These are phyloP conservation scores for Darevskia nairensis DNA, from an alignment of 2,797 vertebrate genomes.

Conservation along the genomic window DNA sequence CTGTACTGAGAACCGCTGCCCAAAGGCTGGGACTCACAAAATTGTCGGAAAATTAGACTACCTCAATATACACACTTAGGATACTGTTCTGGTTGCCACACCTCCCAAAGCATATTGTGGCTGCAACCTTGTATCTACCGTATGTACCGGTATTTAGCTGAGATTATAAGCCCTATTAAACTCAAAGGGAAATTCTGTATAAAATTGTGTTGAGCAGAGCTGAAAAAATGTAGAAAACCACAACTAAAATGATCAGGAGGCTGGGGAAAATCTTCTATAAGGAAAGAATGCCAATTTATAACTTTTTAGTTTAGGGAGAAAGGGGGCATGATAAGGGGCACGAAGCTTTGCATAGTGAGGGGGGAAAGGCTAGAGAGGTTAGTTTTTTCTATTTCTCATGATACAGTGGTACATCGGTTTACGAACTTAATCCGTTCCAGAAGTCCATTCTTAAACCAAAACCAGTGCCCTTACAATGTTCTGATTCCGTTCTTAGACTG, in stretches of 20 bases:
- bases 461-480: too few relatives aligned
- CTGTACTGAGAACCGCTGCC: not conserved
- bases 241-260: not conserved
- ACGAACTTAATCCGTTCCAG: too few relatives aligned
- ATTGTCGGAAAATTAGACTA: not conserved
- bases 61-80: not conserved
- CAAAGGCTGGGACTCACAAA: not conserved
- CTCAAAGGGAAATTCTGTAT: too few relatives aligned
- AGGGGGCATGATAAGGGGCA: not conserved
- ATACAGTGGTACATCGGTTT: too few relatives aligned
- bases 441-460: too few relatives aligned
- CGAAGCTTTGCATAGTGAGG: not conserved
- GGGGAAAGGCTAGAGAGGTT: too few relatives aligned
- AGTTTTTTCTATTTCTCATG: too few relatives aligned
- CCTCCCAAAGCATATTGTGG: too few relatives aligned
- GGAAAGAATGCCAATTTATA: not conserved
- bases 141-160: too few relatives aligned
- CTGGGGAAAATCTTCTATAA: not conserved
- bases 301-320: not conserved
- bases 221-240: not conserved
- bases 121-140: too few relatives aligned
- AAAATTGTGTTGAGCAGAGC: not conserved
- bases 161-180: too few relatives aligned
- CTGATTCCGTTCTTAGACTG: too few relatives aligned
- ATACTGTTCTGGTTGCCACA: not conserved